phyloP scores from a whole-genome alignment of 2,888 invertebrate genomes.

The Hyposoter didymator region DNA sequence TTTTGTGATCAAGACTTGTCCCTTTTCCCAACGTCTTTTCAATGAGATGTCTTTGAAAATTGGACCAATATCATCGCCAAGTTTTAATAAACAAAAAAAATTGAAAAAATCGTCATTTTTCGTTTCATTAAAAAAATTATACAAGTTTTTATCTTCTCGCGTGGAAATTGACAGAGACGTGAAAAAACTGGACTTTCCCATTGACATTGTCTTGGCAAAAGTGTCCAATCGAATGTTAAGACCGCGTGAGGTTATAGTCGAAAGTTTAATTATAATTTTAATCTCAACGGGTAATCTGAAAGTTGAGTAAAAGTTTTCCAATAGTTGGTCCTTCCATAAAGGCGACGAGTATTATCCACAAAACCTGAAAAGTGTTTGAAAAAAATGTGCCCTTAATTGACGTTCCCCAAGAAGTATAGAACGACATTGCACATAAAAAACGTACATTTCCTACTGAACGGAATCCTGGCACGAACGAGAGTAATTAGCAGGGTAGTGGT shows the following conservation, averaged over 20 bases:
- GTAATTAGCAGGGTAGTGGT: slow-evolving; percentile 2
- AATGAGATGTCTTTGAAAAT: neutral
- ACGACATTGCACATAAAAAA: neutral
- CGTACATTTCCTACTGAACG: neutral
- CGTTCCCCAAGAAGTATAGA: neutral
- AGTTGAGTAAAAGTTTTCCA: neutral
- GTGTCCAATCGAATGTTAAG: neutral
- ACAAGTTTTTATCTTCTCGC: neutral
- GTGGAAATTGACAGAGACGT: neutral
- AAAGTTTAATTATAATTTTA: neutral
- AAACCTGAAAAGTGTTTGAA: neutral
- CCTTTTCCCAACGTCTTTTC: neutral
- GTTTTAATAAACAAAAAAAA: no score
- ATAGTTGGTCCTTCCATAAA: neutral
- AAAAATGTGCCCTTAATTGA: neutral
- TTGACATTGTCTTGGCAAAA: neutral
- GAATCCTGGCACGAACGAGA: neutral
- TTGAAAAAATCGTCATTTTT: neutral
- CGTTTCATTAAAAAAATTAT: no score
- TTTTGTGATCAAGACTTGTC: slow-evolving; percentile 9
- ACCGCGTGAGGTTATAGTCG: neutral
- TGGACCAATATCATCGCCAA: neutral
- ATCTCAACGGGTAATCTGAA: neutral
- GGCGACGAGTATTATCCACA: neutral
- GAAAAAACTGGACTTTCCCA: neutral